Evolutionary conservation across 2,113 vertebrate species (phyloP), one percentile per base, ranked within the genome.

Genomic region (Rhabdornis inornatus): DNA sequence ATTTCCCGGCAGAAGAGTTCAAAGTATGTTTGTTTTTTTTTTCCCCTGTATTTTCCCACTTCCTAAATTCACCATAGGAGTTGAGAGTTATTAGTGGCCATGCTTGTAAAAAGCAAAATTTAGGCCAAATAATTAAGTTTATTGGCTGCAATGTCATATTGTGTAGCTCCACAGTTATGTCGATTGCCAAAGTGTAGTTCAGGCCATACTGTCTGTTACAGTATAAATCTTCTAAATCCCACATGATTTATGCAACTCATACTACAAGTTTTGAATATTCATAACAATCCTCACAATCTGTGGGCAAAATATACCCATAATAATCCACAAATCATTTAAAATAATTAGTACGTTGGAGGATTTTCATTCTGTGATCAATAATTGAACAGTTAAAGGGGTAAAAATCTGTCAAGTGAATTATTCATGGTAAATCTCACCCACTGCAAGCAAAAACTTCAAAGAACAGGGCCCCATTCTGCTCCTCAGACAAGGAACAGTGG

Each of bases 351-450:
- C 19, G 0, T 94, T 78, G 59, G 91, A 96, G 83, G 77, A 83
- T 95, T 84, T 93, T 68, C 64, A 47, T 64, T 91, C 89, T 95
- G 91, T 94, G 95, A 97, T 97, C 92, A 97, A 97, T 97, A 92
- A 96, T 94, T 97, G 89, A 97, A 91, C 47, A 91, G 94, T 93
- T 94, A 91, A 92, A 96, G 52, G 83, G 72, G 68, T 71, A 94
- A 94, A 96, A 95, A 97, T 84, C 91, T 93, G 86, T 81, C 89
- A 88, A 90, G 83, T 94, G 44, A 93, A 94, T 96, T 94, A 93
- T 96, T 95, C 60, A 96, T 84, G 35, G 39, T 25, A 56, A 95
- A 74, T 56, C 69, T 94, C 39, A 61, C 60, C 47, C 86, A 71
- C 52, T 82, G 56, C 56, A 86, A 80, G 86, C 30, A 57, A 14